Conservation (phyloP, 2,797 vertebrate genomes). For the Poecilia gillii region DNA sequence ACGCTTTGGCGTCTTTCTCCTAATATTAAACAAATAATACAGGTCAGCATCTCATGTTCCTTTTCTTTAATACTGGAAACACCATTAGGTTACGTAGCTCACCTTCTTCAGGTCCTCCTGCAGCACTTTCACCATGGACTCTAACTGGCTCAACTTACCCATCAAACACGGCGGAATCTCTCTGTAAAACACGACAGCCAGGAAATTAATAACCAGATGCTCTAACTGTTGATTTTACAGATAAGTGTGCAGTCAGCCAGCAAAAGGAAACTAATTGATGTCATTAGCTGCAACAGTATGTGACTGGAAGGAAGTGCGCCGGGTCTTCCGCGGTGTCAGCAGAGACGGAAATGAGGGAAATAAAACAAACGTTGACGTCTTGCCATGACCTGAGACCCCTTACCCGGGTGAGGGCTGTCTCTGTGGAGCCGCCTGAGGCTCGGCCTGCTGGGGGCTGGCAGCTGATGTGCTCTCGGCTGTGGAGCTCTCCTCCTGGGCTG, state of each 20-base stretch:
- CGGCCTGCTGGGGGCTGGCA: conserved; percentile 86
- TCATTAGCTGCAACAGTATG: conserved; percentile 26
- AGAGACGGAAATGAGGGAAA: conserved; percentile 24
- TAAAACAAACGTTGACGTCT: conserved; percentile 31
- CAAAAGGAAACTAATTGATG: conserved; percentile 16
- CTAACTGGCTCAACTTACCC: conserved; percentile 93
- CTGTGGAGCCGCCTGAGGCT: conserved; percentile 86
- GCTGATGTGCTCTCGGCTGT: conserved; percentile 79
- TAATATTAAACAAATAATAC: conserved; percentile 58
- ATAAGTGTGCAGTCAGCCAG: not conserved
- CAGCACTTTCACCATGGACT: conserved; percentile 92
- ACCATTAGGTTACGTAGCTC: conserved; percentile 24
- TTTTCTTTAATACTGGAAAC: not conserved
- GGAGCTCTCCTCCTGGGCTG: conserved; percentile 88
- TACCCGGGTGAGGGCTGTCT: conserved; percentile 89
- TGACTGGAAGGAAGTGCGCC: conserved; percentile 12
- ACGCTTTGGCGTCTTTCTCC: conserved; percentile 94
- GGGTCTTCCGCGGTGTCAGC: conserved; percentile 3
- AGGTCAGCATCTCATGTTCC: not conserved
- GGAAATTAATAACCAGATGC: conserved; percentile 15
- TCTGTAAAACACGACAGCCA: conserved; percentile 71
- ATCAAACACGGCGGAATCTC: conserved; percentile 89
- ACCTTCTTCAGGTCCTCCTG: conserved; percentile 96
- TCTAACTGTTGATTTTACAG: not conserved
- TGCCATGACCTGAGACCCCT: conserved; percentile 44